Conservation (phyloP, 2,797 vertebrate species). For the Valencia hispanica region DNA sequence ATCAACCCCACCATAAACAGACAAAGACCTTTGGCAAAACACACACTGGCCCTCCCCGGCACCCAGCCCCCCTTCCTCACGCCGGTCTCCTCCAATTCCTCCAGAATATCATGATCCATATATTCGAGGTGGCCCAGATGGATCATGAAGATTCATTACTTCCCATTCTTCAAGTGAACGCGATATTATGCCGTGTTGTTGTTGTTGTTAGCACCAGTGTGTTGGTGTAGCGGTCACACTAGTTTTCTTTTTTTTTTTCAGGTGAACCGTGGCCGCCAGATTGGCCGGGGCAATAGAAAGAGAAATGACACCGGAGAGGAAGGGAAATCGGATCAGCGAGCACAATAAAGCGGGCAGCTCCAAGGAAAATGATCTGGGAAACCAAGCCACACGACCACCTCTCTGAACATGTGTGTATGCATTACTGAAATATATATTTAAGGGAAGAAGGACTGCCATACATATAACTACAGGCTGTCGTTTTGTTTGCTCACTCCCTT, state of each 20-base stretch:
- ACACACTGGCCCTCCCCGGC: constrained; percentile 1
- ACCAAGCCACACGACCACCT: constrained; percentile 40
- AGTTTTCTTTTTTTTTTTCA: constrained; percentile 59
- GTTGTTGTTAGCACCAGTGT: constrained; percentile 48
- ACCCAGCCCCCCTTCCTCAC: constrained; percentile 10
- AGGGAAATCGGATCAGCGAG: constrained; percentile 77
- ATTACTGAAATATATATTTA: constrained; percentile 67
- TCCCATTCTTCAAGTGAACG: constrained; percentile 59
- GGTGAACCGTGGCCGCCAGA: constrained; percentile 68
- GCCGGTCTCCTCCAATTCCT: constrained; percentile 27
- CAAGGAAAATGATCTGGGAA: constrained; percentile 69
- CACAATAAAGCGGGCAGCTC: constrained; percentile 72
- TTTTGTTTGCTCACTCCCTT: constrained; percentile 79
- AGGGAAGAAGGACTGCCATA: constrained; percentile 71
- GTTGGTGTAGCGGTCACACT: constrained; percentile 50
- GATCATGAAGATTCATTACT: constrained; percentile 66
- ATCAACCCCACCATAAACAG: constrained; percentile 11
- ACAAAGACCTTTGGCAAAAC: constrained; percentile 14
- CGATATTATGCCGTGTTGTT: constrained; percentile 60
- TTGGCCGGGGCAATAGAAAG: constrained; percentile 68
- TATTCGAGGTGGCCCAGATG: constrained; percentile 65
- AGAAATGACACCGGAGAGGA: constrained; percentile 74
- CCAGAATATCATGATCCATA: constrained; percentile 63
- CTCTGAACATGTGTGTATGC: constrained; percentile 19
- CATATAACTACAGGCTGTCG: constrained; percentile 78